Percentiles rank a stretch among this genome's conserved stretches.
Evolutionary conservation across 2,888 invertebrate species (phyloP).

Genomic region (Drosophila dives): DNA sequence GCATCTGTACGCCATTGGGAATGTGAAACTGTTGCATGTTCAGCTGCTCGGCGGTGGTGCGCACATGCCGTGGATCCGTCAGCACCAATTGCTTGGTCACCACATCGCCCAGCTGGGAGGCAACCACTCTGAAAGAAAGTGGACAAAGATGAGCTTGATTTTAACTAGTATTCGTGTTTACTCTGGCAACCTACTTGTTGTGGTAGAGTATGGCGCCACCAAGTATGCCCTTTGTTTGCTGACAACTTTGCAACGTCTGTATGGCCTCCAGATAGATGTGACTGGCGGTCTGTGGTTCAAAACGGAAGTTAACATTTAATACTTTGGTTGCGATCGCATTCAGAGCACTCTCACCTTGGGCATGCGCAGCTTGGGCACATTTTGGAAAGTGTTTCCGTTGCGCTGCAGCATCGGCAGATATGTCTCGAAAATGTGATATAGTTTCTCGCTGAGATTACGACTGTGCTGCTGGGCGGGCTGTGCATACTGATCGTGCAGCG

Average conservation of each 20-base stretch:
- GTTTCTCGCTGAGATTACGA: constrained; percentile 88
- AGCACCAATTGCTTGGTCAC: constrained; percentile 92
- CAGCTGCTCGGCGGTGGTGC: constrained; percentile 91
- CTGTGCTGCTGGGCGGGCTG: constrained; percentile 83
- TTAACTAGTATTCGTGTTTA: too few relatives aligned
- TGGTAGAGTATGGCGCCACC: constrained; percentile 95
- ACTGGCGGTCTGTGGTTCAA: constrained; percentile 89
- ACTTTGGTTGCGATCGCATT: too few relatives aligned
- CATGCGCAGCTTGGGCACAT: constrained; percentile 91
- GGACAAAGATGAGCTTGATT: not conserved
- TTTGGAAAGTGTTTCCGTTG: constrained; percentile 93
- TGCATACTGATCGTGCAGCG: constrained; percentile 87
- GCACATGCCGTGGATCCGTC: constrained; percentile 93
- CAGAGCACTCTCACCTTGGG: constrained; percentile 88
- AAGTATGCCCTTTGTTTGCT: constrained; percentile 91
- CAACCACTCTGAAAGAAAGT: constrained; percentile 88
- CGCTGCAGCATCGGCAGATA: constrained; percentile 94
- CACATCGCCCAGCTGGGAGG: constrained; percentile 90
- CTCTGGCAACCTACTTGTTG: constrained; percentile 89
- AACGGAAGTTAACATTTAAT: not conserved
- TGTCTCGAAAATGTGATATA: constrained; percentile 95
- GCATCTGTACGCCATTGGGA: constrained; percentile 92
- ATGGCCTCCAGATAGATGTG: constrained; percentile 94
- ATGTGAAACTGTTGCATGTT: constrained; percentile 88
- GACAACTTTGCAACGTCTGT: constrained; percentile 93